Conservation (phyloP, 2,113 vertebrate genomes). For the Malaclemys terrapin region DNA sequence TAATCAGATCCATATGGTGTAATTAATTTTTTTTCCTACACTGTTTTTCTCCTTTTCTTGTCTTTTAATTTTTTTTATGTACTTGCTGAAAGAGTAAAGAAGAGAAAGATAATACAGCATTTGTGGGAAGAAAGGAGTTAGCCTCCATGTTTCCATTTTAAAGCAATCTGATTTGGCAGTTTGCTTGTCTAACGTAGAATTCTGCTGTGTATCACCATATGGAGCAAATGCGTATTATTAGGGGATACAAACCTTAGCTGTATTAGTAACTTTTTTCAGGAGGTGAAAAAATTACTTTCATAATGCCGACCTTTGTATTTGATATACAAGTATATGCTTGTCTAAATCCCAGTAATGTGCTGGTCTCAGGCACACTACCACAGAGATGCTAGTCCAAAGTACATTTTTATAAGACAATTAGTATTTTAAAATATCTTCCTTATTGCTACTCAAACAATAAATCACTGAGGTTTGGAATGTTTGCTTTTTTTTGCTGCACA, state of each 20-base stretch:
- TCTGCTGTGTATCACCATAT: not conserved
- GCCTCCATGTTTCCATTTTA: no score
- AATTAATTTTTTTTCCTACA: not conserved
- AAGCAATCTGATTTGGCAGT: slow-evolving; percentile 22
- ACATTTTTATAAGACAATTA: not conserved
- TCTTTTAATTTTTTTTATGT: not conserved
- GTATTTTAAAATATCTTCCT: slow-evolving; percentile 25
- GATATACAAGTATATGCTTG: slow-evolving; percentile 17
- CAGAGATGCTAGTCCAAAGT: slow-evolving; percentile 10
- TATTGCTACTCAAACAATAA: slow-evolving; percentile 43
- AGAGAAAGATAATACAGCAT: slow-evolving; percentile 42
- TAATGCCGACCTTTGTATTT: not conserved
- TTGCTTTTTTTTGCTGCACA: not conserved
- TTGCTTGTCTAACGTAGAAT: slow-evolving; percentile 4
- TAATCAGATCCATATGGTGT: not conserved
- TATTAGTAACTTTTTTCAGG: not conserved
- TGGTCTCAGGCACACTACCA: slow-evolving; percentile 44
- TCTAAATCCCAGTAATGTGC: slow-evolving; percentile 16
- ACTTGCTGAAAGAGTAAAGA: slow-evolving; percentile 17
- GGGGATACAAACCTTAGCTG: slow-evolving; percentile 6
- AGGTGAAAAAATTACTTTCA: not conserved
- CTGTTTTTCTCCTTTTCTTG: not conserved
- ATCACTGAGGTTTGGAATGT: not conserved
- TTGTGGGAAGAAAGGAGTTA: slow-evolving; percentile 12
- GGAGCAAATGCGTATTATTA: slow-evolving; percentile 33